Evolutionary conservation across 2,888 invertebrate species (phyloP), one percentile per base, ranked within the genome.

Genomic region (Ceramica pisi): DNA sequence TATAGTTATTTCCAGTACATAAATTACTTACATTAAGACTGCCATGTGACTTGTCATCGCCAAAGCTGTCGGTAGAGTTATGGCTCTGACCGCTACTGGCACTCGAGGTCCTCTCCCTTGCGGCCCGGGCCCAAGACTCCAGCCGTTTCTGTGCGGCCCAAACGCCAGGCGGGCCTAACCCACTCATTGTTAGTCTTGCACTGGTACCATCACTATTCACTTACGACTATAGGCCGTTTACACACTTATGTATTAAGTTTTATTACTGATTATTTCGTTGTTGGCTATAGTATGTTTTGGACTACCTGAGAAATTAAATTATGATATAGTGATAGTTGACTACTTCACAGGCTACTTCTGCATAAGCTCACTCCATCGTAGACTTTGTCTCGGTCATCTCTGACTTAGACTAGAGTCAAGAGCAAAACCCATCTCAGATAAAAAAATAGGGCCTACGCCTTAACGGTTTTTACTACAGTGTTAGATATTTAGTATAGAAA

Each of bases 81-180:
- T 95, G 96, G 83, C 96, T 96, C 82, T 96, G 96, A n/a, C 96
- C 96, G 86, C 96, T 96, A 87, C 96, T 96, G 26, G 96, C 95
- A 50, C 95, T 95, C 5, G 94, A 95, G 2, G 97, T 97, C 59
- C 97, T 94, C 88, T 98, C 97, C 87, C 97, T 97, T 59, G 98
- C 98, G 62, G 97, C 97, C 69, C 97, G 95, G 3, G 98, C 98
- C 98, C 98, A 98, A 12, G 97, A 97, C 91, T 98, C 98, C 57
- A 98, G 96, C 80, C 97, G 94, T 91, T 98, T 98, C 92, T 98
- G 98, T 38, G 98, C 97, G 77, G 97, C 97, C 98, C 98, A 98
- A 86, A 97, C 97, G 75, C 97, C 97, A 21, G 97, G 97, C 71
- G 97, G 98, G 85, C 97, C 97, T 87, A 97, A 94, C 71, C 97